Evolutionary conservation across 2,113 vertebrate species (phyloP), one percentile per base, ranked within the genome.

Genomic region (Dunckerocampus dactyliophorus): DNA sequence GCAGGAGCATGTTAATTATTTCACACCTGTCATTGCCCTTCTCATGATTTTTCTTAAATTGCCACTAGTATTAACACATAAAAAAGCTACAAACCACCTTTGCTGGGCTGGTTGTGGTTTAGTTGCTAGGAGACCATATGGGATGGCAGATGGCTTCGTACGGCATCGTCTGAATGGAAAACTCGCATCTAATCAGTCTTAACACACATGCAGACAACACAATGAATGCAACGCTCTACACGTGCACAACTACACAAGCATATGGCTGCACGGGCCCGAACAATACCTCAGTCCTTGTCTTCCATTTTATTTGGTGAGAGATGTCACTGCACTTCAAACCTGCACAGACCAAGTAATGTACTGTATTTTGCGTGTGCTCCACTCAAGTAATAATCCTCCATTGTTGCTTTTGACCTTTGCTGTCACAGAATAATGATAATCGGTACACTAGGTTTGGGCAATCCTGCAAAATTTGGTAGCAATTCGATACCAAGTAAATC

Each of bases 101-200:
- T 28, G 61, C 62, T 49, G 28, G 67, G 55, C 56, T 54, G 71
- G 65, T 76, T 10, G 20, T 51, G 55, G 66, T 67, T 70, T 42
- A 53, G 75, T 61, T 62, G 57, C 63, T 50, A 43, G 64, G 62
- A 69, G 71, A 75, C 67, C 86, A 86, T 88, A 87, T 82, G 82
- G 82, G 63, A 63, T 42, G 43, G 64, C 87, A 88, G 87, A 89
- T 90, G 84, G 86, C 74, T 62, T 75, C 59, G 62, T 72, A 59
- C 55, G 49, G 21, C 56, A 14, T 42, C 22, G 3, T 74, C 71
- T 82, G 79, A 82, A 79, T 64, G 59, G 79, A 62, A 51, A 67
- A 67, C 63, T 73, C 69, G 47, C 49, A 70, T 78, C 63, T 83
- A 72, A 83, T 85, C 80, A 71, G 83, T 65, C 63, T 85, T 76